These are phyloP conservation scores for Cacatua alba DNA, from an alignment of 2,113 vertebrate species.

Conservation along the genomic window DNA sequence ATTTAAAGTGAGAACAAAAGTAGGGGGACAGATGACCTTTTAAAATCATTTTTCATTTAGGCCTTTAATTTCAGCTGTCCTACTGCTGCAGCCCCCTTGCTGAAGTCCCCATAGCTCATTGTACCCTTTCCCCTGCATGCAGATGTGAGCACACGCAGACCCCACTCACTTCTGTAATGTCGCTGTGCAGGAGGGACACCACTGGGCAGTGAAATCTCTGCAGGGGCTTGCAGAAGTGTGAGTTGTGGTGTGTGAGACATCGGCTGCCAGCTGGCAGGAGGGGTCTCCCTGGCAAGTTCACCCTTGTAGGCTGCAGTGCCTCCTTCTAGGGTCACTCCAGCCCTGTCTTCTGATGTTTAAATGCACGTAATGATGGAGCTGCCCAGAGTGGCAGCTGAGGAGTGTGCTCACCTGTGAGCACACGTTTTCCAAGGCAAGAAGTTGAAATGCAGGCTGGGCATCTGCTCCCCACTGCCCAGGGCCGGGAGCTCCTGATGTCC, in stretches of 20 bases:
- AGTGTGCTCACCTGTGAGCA: neutral
- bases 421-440: neutral
- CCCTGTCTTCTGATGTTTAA: neutral
- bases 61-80: neutral
- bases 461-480: neutral
- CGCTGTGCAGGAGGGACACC: rapidly evolving
- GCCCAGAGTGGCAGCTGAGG: neutral
- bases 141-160: rapidly evolving
- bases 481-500: neutral
- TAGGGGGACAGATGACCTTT: constrained; percentile 27
- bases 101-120: neutral
- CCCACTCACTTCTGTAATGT: neutral
- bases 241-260: rapidly evolving
- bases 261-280: neutral
- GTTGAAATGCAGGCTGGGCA: neutral
- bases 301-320: neutral
- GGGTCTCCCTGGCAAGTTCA: neutral
- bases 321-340: neutral
- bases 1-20: constrained; percentile 40
- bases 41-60: constrained; percentile 17
- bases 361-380: neutral
- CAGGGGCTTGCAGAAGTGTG: neutral
- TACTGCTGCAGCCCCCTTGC: neutral
- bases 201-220: neutral
- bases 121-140: rapidly evolving